Base-by-base conservation (phyloP, 1,140 invertebrate species). In the Cyphomyrmex costatus region DNA sequence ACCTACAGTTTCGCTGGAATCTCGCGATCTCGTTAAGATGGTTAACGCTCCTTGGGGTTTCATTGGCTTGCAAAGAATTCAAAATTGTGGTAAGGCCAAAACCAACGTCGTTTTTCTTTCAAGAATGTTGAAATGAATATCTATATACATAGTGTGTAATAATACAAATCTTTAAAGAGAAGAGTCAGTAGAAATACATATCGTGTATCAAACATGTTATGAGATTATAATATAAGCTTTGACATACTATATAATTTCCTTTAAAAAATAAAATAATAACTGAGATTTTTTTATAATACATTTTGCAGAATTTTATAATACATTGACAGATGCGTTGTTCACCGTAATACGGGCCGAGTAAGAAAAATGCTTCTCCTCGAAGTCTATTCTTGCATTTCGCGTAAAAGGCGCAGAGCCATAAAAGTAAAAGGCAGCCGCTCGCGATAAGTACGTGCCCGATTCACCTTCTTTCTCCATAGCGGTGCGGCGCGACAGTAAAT, bases 391-490 rank as follows among this genome's bases (percentile, higher is more conserved):
- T 58, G 30, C 53, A 58, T 27, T 53, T 74, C 36, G 36, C 66
- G 66, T 58, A 71, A 82, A 82, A 82, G 60, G 24, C 42, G 27
- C 76, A 12, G 30, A 14, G 21, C 51, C 33, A 49, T 79, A 79
- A 79, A 65, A 65, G 79, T 73, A 83, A 83, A 83, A 61, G 68
- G 10, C 68, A 33, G 68, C 70, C 68, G 24, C 51, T 73, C 24
- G 79, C 51, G 79, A 60, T 71, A 82, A 42, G 53, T 73, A 71
- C 66, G 49, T 56, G 33, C 66, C 16, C 68, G 53, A 46, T 73
- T 83, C 53, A 16, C 53, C 58, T 73, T 60, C 36, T 46, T 74
- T 49, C 19, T 80, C 14, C 14, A 3, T 7, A 8, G 36, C 53
- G 49, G 16, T 30, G 21, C 30, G 16, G 10, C 58, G 21, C 33